phyloP scores from a whole-genome alignment of 2,888 invertebrate species.

The Mycalesis mineus region DNA sequence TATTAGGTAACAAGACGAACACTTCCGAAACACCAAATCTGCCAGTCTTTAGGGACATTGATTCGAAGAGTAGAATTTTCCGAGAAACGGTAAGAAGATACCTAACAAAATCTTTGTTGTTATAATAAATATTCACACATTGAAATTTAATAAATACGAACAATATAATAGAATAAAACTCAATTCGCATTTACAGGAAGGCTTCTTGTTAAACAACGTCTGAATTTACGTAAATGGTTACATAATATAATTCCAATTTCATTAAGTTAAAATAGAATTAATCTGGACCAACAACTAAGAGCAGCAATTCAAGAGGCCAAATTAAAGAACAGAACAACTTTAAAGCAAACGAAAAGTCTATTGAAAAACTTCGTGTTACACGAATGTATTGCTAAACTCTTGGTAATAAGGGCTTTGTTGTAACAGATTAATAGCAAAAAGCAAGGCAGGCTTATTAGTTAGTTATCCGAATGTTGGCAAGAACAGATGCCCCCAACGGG shows the following conservation, averaged over 20 bases:
- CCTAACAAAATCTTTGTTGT: too few species aligned
- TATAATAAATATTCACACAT: too few species aligned
- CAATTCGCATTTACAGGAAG: too few species aligned
- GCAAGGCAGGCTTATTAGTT: constrained; percentile 20
- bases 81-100: too few species aligned
- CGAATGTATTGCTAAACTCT: constrained; percentile 35
- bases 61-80: too few species aligned
- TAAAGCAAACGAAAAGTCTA: constrained; percentile 28
- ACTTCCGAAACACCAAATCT: too few species aligned
- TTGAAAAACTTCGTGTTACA: constrained; percentile 9
- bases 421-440: constrained; percentile 3
- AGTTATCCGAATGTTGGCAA: constrained; percentile 51
- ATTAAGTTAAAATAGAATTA: constrained; percentile 65
- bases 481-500: constrained; percentile 68
- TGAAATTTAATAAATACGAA: too few species aligned
- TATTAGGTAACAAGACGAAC: too few species aligned
- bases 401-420: constrained; percentile 26
- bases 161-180: too few species aligned
- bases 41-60: too few species aligned
- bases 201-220: not conserved
- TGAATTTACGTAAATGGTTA: constrained; percentile 14
- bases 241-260: constrained; percentile 37
- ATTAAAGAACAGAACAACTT: constrained; percentile 69
- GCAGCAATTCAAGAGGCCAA: constrained; percentile 63
- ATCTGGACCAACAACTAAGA: constrained; percentile 54